A percentile compares a stretch with the other conserved stretches of the same genome.
phyloP scores from a whole-genome alignment of 2,113 vertebrate species.

The Leptocoma aspasia region DNA sequence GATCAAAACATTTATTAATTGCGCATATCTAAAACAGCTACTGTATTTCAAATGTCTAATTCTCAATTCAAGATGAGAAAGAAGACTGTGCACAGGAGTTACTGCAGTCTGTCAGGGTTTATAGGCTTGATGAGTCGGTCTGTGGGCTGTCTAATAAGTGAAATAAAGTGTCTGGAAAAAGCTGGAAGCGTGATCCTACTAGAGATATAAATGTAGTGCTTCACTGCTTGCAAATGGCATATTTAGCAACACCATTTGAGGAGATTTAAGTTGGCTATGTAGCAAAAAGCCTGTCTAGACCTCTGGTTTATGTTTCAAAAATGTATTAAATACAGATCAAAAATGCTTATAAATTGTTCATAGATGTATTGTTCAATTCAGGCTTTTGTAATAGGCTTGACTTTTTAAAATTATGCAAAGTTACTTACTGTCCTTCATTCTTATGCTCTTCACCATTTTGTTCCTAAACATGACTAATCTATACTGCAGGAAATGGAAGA shows the following conservation, averaged over 20 bases:
- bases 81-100: not conserved
- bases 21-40: not conserved
- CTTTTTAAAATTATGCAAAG: not conserved
- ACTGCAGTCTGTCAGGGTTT: not conserved
- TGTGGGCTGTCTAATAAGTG: not conserved
- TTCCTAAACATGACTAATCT: not conserved
- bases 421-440: not conserved
- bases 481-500: not conserved
- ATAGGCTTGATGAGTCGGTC: not conserved
- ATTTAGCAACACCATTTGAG: not conserved
- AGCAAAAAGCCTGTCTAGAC: constrained; percentile 10
- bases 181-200: not conserved
- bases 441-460: not conserved
- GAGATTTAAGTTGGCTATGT: not conserved
- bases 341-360: not conserved
- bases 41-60: not conserved
- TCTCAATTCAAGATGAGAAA: not conserved
- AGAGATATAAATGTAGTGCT: not conserved
- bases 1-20: not conserved
- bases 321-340: not conserved
- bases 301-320: not conserved
- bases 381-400: not conserved
- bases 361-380: not conserved
- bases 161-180: constrained; percentile 9
- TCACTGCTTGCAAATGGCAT: not conserved